Conservation (phyloP, 2,888 invertebrate species). For the Sericinus montela region DNA sequence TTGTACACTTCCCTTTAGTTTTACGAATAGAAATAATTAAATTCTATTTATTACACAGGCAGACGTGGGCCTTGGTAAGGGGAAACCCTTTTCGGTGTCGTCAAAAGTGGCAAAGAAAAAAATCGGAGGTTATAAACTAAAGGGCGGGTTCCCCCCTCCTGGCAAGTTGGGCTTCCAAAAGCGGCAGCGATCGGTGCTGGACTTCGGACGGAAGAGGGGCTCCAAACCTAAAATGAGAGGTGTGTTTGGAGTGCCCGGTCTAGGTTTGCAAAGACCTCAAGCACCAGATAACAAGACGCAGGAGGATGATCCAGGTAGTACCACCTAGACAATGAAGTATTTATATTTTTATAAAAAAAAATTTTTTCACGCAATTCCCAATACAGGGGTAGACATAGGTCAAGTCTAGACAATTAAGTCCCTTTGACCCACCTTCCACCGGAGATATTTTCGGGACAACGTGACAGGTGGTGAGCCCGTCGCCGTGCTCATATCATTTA, state of each 20-base stretch:
- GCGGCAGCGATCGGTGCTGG: constrained; percentile 82
- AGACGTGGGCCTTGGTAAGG: constrained; percentile 86
- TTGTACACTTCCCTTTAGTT: no score
- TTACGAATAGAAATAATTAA: neutral
- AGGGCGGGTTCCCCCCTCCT: constrained; percentile 80
- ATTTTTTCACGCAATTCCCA: no score
- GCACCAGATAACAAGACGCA: constrained; percentile 75
- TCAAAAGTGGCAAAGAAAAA: constrained; percentile 89
- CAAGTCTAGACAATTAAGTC: no score
- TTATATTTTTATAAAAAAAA: no score
- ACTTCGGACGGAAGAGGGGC: constrained; percentile 90
- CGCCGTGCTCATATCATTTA: no score
- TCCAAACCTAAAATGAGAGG: constrained; percentile 94
- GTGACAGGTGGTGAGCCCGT: no score
- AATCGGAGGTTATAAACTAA: constrained; percentile 83
- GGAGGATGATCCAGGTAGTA: constrained; percentile 69
- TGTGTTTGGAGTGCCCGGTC: constrained; percentile 88
- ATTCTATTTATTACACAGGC: constrained; percentile 45
- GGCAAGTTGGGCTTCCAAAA: constrained; percentile 88
- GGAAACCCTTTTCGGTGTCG: constrained; percentile 87
- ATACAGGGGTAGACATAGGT: no score
- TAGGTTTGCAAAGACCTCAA: constrained; percentile 84
- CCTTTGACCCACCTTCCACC: no score
- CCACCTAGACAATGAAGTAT: no score
- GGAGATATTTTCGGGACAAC: no score